Base-by-base conservation (phyloP, 2,888 invertebrate genomes). In the Clanis bilineata region DNA sequence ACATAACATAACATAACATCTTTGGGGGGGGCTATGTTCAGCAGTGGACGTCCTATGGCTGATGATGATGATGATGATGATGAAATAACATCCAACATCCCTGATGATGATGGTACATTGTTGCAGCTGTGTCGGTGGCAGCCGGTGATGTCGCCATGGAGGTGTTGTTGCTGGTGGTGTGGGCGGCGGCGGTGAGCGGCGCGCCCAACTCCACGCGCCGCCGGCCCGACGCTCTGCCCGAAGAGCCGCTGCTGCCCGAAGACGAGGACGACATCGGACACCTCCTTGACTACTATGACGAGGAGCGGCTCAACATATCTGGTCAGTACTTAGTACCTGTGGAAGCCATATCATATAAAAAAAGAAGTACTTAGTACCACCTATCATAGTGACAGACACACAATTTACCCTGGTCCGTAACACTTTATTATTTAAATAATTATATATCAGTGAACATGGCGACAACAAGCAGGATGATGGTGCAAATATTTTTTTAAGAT, bases 141-240 rank as follows among this genome's bases (percentile, higher is more conserved):
- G 28, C 36, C 43, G 59, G 91, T 90, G 89, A 91, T 91, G 91
- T 87, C 86, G 91, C 82, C 82, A 92, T 92, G 91, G 89, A 85
- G 85, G 86, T 80, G 79, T 85, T 82, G 81, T 66, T 82, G 68
- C 81, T 90, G 86, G 82, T 91, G 83, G 86, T 84, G 74, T 82
- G 85, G 77, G 85, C 84, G 81, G 82, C 90, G 74, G 84, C 80
- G 69, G 88, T 88, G 83, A 86, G 85, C 79, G 88, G 82, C 64
- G 88, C 87, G 61, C 83, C 79, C 63, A 83, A 82, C 83, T 75
- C 72, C 71, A 81, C 85, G 64, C 83, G 85, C 64, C 81, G 83
- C 81, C 85, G 83, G 70, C 73, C 72, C 62, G 79, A 80, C 80
- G 71, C 73, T 62, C 72, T 73, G 67, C 70, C 78, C 62, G 82